Evolutionary conservation across 1,140 invertebrate species (phyloP).

Genomic region (Drosophila suzukii): DNA sequence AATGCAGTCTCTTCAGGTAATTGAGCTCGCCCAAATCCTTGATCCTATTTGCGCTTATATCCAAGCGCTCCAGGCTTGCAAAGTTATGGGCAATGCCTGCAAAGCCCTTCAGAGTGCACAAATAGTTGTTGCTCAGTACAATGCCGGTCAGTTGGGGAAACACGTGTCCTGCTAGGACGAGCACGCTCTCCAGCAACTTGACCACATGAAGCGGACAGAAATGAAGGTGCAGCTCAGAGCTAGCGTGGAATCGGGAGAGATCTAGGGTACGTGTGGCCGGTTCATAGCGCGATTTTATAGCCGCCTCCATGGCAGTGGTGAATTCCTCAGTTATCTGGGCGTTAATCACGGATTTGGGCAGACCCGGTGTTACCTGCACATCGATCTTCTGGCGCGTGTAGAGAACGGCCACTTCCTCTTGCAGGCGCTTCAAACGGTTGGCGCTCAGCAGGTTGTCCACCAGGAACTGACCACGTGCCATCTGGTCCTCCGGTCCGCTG

Average conservation of each 20-base stretch:
- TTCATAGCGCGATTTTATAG: conserved; percentile 31
- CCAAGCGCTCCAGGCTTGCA: conserved; percentile 28
- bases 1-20: not conserved
- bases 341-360: conserved; percentile 1
- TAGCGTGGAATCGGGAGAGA: conserved; percentile 39
- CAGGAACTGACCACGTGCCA: conserved; percentile 13
- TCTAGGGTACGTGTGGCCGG: conserved; percentile 6
- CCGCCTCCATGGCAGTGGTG: conserved; percentile 1
- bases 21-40: conserved; percentile 19
- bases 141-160: conserved; percentile 10
- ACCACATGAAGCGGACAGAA: conserved; percentile 44
- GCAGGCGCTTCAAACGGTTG: conserved; percentile 43
- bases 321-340: not conserved
- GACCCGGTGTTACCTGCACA: conserved; percentile 16
- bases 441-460: conserved; percentile 45
- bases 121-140: conserved; percentile 39
- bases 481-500: conserved; percentile 1
- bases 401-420: conserved; percentile 2
- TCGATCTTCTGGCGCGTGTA: conserved; percentile 15
- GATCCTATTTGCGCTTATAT: conserved; percentile 46
- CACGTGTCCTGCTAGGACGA: not conserved
- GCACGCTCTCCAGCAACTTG: conserved; percentile 8
- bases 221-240: conserved; percentile 1
- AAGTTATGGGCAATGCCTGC: not conserved
- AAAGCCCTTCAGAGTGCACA: conserved; percentile 44